Evolutionary conservation across 2,113 vertebrate genomes (phyloP), one percentile per base, ranked within the genome.

Genomic region (Mesitornis unicolor): DNA sequence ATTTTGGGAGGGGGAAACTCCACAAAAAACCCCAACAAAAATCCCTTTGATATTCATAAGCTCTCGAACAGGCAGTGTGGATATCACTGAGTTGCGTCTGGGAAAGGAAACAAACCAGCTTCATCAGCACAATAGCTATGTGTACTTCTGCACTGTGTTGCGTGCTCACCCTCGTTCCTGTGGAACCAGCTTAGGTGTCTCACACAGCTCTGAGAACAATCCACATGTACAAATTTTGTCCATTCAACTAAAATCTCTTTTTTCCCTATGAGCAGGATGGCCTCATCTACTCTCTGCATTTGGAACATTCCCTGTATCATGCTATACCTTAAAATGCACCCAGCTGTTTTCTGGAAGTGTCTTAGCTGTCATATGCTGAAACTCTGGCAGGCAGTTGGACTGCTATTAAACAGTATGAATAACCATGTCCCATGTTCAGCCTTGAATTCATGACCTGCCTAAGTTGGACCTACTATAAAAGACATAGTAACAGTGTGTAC

Each of bases 1-100:
- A 1, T n/a, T n/a, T n/a, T n/a, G 8, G 26, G 17, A 9, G 5
- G 8, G 3, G 7, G 9, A 2, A 33, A 25, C 6, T 6, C 10
- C n/a, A 21, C 36, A 6, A 7, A 59, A 35, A 50, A 65, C n/a
- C 3, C 0, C 22, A 47, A 21, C 9, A 48, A 50, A 48, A 59
- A 18, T 11, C n/a, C 5, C 1, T 63, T 81, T 47, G 9, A n/a
- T 47, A 42, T 40, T 81, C 13, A 25, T 38, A 20, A 90, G 4
- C 4, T 87, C 38, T 79, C 42, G 78, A 54, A 59, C 0, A 4
- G 79, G 47, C 11, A 45, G 5, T 43, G 31, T 65, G 57, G 28
- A 47, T 51, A 38, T 16, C 35, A 53, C 15, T 65, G 28, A 31
- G 5, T 8, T 67, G 24, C 59, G 40, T 59, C 14, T 63, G 13